Evolutionary conservation across 2,113 vertebrate genomes (phyloP).

Genomic region (Nothobranchius furzeri): DNA sequence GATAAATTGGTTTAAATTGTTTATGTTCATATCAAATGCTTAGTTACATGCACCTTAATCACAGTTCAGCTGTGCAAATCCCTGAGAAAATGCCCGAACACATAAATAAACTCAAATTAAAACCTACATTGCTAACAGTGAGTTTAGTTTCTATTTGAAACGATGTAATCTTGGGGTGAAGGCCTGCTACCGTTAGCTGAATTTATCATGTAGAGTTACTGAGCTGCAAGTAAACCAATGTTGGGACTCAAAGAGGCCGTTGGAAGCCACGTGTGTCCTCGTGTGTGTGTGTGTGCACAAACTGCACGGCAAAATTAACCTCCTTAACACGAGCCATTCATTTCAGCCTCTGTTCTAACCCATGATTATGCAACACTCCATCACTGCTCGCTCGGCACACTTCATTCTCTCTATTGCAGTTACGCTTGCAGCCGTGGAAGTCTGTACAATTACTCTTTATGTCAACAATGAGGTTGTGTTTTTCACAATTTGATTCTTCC

Average conservation of each 20-base stretch:
- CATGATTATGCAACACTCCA: constrained; percentile 47
- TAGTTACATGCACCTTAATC: too few species aligned
- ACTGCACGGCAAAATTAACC: not conserved
- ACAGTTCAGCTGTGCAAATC: too few species aligned
- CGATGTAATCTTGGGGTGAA: too few species aligned
- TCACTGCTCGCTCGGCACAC: constrained; percentile 14
- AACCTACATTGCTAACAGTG: not conserved
- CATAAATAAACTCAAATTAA: not conserved
- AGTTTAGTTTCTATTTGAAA: not conserved
- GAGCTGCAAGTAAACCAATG: too few species aligned
- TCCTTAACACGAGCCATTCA: constrained; percentile 30
- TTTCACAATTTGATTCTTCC: constrained; percentile 61
- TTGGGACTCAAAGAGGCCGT: not conserved
- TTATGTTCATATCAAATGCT: too few species aligned
- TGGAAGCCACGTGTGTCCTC: too few species aligned
- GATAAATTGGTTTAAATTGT: too few species aligned
- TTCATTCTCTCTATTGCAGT: constrained; percentile 37
- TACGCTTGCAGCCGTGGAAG: constrained; percentile 39
- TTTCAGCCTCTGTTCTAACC: constrained; percentile 40
- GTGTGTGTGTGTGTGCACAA: not conserved
- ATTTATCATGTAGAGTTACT: too few species aligned
- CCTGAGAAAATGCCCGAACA: too few species aligned
- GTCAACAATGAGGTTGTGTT: constrained; percentile 59
- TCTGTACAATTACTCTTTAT: constrained; percentile 59
- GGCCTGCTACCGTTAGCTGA: too few species aligned